These are phyloP conservation scores for Aporophyla nigra DNA, from an alignment of 2,888 invertebrate species.

Conservation along the genomic window DNA sequence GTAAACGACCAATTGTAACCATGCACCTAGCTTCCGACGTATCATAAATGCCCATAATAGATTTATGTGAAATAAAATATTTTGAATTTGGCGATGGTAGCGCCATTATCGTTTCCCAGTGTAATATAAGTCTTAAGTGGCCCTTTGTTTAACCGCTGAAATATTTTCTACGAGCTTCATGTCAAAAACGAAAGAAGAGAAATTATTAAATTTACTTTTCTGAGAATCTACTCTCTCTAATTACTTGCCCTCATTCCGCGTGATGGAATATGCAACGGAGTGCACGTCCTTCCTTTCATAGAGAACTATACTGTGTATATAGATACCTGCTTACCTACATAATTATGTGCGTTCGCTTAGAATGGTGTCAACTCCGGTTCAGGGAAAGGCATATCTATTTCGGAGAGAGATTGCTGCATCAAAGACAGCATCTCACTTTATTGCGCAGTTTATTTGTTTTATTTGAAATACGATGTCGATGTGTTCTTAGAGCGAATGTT, in stretches of 20 bases:
- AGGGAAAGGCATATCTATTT: constrained; percentile 49
- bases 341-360: constrained; percentile 52
- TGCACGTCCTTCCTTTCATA: constrained; percentile 58
- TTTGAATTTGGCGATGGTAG: neutral
- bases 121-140: neutral
- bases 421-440: constrained; percentile 39
- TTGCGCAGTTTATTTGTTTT: constrained; percentile 37
- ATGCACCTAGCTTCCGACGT: no score
- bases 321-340: constrained; percentile 40
- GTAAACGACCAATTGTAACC: no score
- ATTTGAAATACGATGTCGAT: constrained; percentile 46
- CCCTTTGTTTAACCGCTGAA: neutral
- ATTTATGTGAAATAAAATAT: no score
- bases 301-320: constrained; percentile 23
- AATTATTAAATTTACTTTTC: constrained; percentile 57
- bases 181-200: constrained; percentile 23
- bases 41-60: no score
- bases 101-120: neutral
- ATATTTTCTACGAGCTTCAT: constrained; percentile 10
- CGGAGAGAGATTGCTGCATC: constrained; percentile 36
- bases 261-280: constrained; percentile 73
- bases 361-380: constrained; percentile 55
- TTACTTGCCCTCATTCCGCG: constrained; percentile 68
- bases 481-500: constrained; percentile 25
- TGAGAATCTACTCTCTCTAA: constrained; percentile 69